A percentile compares a stretch with the other conserved stretches of the same genome.
These are phyloP conservation scores for Actinopyga echinites DNA, from an alignment of 53 echinoderm and acorn worm species.

Conservation along the genomic window DNA sequence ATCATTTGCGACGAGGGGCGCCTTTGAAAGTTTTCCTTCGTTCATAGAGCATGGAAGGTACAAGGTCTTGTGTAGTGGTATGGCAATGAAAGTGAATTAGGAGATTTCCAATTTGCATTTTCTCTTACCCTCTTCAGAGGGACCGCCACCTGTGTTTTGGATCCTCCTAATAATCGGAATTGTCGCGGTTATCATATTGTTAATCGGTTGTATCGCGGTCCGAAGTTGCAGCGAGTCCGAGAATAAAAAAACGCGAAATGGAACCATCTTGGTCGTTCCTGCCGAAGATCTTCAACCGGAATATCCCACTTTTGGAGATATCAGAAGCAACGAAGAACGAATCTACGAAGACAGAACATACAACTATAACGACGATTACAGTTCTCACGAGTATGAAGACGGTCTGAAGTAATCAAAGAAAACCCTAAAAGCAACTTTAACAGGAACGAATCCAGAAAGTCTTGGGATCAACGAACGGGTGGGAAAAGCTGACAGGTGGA, in stretches of 20 bases:
- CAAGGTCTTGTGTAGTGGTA: too few relatives aligned
- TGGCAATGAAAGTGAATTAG: too few relatives aligned
- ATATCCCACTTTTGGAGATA: not conserved
- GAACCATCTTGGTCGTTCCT: not conserved
- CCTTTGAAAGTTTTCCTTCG: too few relatives aligned
- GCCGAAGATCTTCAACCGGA: not conserved
- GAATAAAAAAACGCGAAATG: not conserved
- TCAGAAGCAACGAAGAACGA: not conserved
- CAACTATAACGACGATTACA: conserved; percentile 23
- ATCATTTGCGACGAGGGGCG: too few relatives aligned
- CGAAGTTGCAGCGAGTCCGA: conserved; percentile 38
- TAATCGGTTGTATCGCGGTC: conserved; percentile 29
- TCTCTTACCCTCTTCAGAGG: conserved; percentile 20
- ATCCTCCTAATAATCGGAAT: conserved; percentile 13
- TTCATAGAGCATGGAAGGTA: too few relatives aligned
- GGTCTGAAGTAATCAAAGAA: too few relatives aligned
- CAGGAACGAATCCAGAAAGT: too few relatives aligned
- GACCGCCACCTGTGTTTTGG: conserved; percentile 31
- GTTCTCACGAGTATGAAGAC: conserved; percentile 7
- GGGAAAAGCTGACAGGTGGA: too few relatives aligned
- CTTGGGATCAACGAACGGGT: too few relatives aligned
- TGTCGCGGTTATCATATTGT: not conserved
- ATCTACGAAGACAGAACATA: conserved; percentile 34
- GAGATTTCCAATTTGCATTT: not conserved
- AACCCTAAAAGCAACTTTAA: too few relatives aligned